These are phyloP conservation scores for Ricordea florida DNA, from an alignment of 92 coral and sea anemone genomes.

Conservation along the genomic window DNA sequence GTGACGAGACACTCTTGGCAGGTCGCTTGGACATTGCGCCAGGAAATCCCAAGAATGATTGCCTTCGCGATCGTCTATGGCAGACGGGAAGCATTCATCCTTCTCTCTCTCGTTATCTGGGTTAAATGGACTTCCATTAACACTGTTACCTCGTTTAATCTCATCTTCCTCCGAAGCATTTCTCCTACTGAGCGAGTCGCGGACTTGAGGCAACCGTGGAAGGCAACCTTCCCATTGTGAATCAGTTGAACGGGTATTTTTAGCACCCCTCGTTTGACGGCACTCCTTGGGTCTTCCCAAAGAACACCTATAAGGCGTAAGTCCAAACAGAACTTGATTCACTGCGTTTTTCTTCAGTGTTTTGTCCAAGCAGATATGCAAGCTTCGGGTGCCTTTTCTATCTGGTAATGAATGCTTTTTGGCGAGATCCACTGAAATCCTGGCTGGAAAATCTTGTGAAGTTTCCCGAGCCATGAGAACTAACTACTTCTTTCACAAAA, in stretches of 20 bases:
- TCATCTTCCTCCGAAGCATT: too few species aligned
- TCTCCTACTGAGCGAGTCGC: not conserved
- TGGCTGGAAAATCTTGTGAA: slow-evolving; percentile 21
- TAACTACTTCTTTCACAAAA: not conserved
- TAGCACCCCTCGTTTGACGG: not conserved
- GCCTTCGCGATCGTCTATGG: too few species aligned
- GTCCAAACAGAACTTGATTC: slow-evolving; percentile 28
- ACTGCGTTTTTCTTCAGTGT: slow-evolving; percentile 29
- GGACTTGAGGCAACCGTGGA: not conserved
- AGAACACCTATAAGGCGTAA: slow-evolving; percentile 59
- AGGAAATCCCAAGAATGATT: too few species aligned
- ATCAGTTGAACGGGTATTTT: not conserved
- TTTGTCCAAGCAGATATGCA: slow-evolving; percentile 27
- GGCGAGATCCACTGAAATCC: slow-evolving; percentile 12
- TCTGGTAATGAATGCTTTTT: not conserved
- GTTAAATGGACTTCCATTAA: too few species aligned
- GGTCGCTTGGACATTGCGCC: too few species aligned
- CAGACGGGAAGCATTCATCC: too few species aligned
- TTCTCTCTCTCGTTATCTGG: too few species aligned
- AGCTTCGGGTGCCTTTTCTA: not conserved
- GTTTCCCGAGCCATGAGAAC: slow-evolving; percentile 22
- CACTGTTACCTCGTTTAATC: too few species aligned
- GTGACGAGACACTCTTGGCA: not conserved
- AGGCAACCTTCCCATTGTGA: not conserved
- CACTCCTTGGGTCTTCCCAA: slow-evolving; percentile 14